Conservation (phyloP, 2,888 invertebrate species). For the Endotricha flammealis region DNA sequence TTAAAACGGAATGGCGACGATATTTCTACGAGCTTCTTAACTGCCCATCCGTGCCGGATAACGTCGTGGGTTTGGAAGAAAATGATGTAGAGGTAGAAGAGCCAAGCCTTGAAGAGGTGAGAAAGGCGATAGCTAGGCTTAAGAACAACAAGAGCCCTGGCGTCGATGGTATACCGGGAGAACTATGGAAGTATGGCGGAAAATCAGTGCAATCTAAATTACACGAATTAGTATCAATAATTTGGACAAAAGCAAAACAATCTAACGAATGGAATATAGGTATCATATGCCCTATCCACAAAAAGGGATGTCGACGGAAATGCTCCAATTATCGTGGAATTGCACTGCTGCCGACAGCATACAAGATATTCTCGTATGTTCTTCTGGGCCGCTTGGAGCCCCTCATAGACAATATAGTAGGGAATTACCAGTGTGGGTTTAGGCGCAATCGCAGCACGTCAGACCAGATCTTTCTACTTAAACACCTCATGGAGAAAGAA, state of each 20-base stretch:
- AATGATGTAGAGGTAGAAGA: background rate
- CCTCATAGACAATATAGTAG: constrained; percentile 9
- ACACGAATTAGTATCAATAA: background rate
- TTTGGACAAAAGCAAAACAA: constrained; percentile 4
- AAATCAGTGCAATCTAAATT: background rate
- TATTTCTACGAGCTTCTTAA: background rate
- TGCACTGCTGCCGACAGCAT: constrained; percentile 10
- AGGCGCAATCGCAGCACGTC: constrained; percentile 12
- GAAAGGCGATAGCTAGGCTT: background rate
- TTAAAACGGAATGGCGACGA: background rate
- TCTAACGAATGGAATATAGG: constrained; percentile 5
- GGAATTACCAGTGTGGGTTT: constrained; percentile 14
- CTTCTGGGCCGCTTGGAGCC: constrained; percentile 6
- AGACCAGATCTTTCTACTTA: constrained; percentile 17
- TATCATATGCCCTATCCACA: constrained; percentile 9
- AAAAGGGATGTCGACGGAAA: constrained; percentile 9
- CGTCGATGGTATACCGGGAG: constrained; percentile 1
- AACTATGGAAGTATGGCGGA: constrained; percentile 2
- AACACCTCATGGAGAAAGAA: constrained; percentile 17
- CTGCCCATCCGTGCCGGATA: background rate
- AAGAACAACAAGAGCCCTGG: constrained; percentile 2
- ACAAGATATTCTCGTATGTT: constrained; percentile 10
- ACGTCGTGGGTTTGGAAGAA: background rate
- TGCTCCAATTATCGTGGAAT: constrained; percentile 12
- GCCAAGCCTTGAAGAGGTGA: background rate